Base-by-base conservation (phyloP, 2,797 vertebrate species). In the Harpagifer antarcticus region DNA sequence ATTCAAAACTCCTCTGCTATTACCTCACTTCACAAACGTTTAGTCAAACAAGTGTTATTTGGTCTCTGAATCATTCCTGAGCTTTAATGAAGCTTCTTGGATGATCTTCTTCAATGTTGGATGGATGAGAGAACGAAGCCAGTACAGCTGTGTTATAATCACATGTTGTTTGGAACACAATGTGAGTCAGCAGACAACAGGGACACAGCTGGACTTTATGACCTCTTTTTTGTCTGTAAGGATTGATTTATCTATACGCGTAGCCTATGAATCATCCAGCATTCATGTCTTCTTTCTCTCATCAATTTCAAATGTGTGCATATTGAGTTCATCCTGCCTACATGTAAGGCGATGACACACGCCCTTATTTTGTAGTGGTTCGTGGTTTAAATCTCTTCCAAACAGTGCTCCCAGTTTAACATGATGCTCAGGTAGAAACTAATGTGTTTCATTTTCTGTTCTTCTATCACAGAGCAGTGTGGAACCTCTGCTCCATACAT, bases 401-500 rank as follows among this genome's bases (percentile, higher is more conserved):
- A 13, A 37, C 33, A 7, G 3, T 2, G 14, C 0, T 5, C 3
- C 10, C 13, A 1, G 3, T 3, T 43, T 17, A 16, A 9, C 27
- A 3, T 47, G 13, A 13, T 3, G 33, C 55, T 17, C 13, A 6
- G 0, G 5, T 14, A 37, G 72, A 43, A 43, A 16, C 33, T 71
- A 0, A 55, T 27, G 8, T 56, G 20, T 17, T 9, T 16, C 5
- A 6, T 58, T 9, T 4, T 76, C 17, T 70, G 31, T 9, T 55
- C 19, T 40, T 27, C 2, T 9, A 0, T 50, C 15, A 17, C 85
- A 96, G 95, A 65, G 55, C 73, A 0, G 0, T 96, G 95, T 78
- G 95, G 95, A 3, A 93, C 93, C 0, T 94, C 94, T 0, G 62
- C 94, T 14, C 68, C 91, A 0, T 95, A 82, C 79, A 95, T 95